These are phyloP conservation scores for Phoeniculus purpureus DNA, from an alignment of 2,797 vertebrate species.

Conservation along the genomic window DNA sequence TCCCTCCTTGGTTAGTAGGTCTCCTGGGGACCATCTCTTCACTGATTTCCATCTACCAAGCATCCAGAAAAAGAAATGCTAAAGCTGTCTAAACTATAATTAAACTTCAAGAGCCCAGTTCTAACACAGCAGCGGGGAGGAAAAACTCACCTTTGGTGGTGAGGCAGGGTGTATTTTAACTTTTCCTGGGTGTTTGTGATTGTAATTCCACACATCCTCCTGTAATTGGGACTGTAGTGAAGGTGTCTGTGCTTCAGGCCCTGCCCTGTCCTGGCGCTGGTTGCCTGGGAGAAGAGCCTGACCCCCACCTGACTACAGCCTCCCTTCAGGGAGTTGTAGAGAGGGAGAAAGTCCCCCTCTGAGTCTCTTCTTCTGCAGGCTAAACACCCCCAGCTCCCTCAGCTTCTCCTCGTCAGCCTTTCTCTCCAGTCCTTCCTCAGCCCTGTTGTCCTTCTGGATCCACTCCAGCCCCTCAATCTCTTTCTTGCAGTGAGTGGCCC, in stretches of 20 bases:
- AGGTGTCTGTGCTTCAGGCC: neutral
- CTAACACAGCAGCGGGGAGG: neutral
- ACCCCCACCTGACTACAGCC: no score
- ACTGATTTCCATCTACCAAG: conserved; percentile 86
- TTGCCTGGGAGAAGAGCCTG: no score
- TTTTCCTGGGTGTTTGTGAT: neutral
- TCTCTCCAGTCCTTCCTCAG: no score
- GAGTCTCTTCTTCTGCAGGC: no score
- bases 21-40: conserved; percentile 92
- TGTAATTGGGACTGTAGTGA: neutral
- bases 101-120: neutral
- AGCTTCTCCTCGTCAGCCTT: no score
- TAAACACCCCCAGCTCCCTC: no score
- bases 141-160: neutral
- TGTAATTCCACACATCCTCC: neutral
- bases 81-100: neutral
- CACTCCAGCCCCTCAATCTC: no score
- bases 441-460: no score
- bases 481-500: no score
- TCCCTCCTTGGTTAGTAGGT: conserved; percentile 91
- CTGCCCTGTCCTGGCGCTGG: no score
- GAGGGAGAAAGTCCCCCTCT: no score
- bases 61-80: conserved; percentile 34
- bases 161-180: neutral
- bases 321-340: no score